Percentiles rank a stretch among this genome's conserved stretches.
Evolutionary conservation across 2,113 vertebrate species (phyloP).

Genomic region (Campylorhamphus procurvoides): DNA sequence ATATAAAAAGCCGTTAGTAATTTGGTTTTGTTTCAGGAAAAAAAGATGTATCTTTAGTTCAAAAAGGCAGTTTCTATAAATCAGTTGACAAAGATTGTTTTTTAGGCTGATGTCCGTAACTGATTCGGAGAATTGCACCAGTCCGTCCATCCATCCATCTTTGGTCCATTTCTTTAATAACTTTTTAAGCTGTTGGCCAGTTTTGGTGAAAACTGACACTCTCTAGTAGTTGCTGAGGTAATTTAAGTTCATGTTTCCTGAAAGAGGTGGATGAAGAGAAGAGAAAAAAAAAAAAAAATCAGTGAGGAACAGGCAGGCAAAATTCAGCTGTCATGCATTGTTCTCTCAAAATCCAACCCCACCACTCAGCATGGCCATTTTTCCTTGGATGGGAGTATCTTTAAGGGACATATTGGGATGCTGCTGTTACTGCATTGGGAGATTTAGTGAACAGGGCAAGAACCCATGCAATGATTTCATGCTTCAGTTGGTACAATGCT

Average conservation of each 20-base stretch:
- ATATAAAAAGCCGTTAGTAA: background rate
- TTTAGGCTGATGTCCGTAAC: background rate
- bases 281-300: background rate
- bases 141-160: constrained; percentile 1
- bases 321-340: background rate
- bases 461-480: background rate
- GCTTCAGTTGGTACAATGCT: background rate
- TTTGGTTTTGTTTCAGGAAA: background rate
- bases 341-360: background rate
- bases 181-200: constrained; percentile 10
- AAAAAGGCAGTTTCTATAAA: background rate
- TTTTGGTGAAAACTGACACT: background rate
- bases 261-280: background rate
- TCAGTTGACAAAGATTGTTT: background rate
- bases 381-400: background rate
- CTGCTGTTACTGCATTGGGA: background rate
- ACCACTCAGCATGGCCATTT: background rate
- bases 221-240: background rate
- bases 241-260: constrained; percentile 10
- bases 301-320: background rate
- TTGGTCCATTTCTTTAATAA: background rate
- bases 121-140: background rate
- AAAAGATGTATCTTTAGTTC: background rate
- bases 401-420: background rate
- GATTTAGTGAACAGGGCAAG: background rate